Conservation (phyloP, 2,888 invertebrate species). For the Clistopyga incitator region DNA sequence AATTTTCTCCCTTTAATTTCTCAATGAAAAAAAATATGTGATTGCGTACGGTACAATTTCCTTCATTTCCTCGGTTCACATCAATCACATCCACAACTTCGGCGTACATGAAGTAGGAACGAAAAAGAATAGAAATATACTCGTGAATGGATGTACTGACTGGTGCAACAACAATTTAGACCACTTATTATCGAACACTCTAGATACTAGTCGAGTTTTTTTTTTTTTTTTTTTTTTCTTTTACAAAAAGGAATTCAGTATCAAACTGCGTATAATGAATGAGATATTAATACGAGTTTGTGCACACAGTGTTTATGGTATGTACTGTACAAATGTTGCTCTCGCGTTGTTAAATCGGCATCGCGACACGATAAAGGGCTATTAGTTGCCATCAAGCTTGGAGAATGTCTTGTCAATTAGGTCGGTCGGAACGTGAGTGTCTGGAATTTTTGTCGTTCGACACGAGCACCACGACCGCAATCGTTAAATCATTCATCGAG, state of each 20-base stretch:
- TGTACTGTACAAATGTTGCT: conserved; percentile 32
- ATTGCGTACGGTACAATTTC: neutral
- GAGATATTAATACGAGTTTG: conserved; percentile 34
- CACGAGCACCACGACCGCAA: conserved; percentile 41
- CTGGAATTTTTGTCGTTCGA: conserved; percentile 65
- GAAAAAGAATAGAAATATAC: neutral
- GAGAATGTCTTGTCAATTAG: conserved; percentile 68
- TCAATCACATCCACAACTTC: neutral
- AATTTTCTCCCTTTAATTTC: no score
- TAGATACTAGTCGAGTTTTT: neutral
- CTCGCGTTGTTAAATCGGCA: conserved; percentile 64
- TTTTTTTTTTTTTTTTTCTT: neutral
- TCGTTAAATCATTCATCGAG: conserved; percentile 62
- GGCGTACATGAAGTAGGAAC: neutral
- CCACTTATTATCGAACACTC: conserved; percentile 29
- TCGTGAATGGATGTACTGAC: neutral
- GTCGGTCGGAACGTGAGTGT: conserved; percentile 63
- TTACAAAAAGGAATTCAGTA: conserved; percentile 27
- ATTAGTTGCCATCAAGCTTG: conserved; percentile 65
- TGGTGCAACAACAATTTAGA: conserved; percentile 24
- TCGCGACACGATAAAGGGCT: conserved; percentile 66
- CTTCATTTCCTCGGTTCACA: neutral
- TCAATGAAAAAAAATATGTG: no score
- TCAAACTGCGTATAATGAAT: conserved; percentile 42
- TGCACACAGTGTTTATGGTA: conserved; percentile 7